Base-by-base conservation (phyloP, 2,888 invertebrate species). In the Coenonympha arcania region DNA sequence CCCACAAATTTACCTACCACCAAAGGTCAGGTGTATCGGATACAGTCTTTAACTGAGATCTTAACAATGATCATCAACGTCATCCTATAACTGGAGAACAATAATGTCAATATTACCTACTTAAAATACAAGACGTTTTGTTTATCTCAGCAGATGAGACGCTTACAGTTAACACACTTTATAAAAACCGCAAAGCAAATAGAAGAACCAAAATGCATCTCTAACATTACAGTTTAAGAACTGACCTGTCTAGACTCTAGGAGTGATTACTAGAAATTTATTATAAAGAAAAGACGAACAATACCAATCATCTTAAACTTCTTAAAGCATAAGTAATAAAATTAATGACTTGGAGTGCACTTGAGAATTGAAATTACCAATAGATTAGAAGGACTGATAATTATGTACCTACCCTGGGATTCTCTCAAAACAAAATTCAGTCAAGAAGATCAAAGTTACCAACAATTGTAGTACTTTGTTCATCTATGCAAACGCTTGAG, bases 21-120 rank as follows among this genome's bases (percentile, higher is more conserved):
- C 42, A 43, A 28, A 52, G 54, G 49, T 55, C 48, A 55, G 52
- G 46, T 54, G 44, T 43, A 18, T 47, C 41, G 46, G 52, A 55
- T 55, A 50, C 42, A 49, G 39, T 24, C 20, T 41, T 44, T 54
- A 30, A 46, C 39, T 41, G 39, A 40, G 4, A 13, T 43, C 42
- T 55, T 40, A 49, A 55, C 46, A 52, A 51, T 55, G 42, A 55
- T 46, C 37, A 28, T 52, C 54, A 43, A 28, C 8, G 46, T 43
- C 52, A 55, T 39, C 19, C 53, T 46, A 28, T 50, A 49, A 22
- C 19, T 18, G 42, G 46, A 19, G 37, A 40, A 53, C 50, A 46
- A 53, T 53, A 43, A 50, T 47, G 50, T 47, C 39, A 52, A 52
- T 49, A 45, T 31, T 26, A 45, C 30, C 42, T 30, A 30, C 42